phyloP scores from a whole-genome alignment of 2,888 invertebrate genomes.

The Caenorhabditis sulstoni region DNA sequence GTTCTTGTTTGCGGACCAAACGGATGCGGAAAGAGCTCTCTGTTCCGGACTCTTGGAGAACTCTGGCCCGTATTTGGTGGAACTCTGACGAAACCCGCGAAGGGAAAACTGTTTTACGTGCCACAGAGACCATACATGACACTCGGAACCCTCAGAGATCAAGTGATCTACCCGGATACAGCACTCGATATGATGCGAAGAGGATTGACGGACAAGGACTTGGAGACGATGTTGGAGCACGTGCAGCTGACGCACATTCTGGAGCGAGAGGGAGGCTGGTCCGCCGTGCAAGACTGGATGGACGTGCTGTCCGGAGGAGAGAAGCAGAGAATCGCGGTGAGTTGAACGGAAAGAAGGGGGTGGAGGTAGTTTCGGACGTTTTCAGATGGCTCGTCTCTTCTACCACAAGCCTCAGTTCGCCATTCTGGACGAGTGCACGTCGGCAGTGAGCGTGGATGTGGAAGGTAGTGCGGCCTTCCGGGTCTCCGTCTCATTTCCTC shows the following conservation, averaged over 20 bases:
- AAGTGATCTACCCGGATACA: conserved; percentile 92
- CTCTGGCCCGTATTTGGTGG: conserved; percentile 83
- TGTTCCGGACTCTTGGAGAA: conserved; percentile 83
- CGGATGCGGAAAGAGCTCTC: conserved; percentile 83
- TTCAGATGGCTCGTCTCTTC: conserved; percentile 81
- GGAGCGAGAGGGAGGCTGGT: conserved; percentile 81
- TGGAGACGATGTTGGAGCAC: conserved; percentile 87
- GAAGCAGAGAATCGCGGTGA: conserved; percentile 84
- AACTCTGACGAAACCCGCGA: conserved; percentile 91
- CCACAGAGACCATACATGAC: conserved; percentile 96
- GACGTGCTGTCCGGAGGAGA: conserved; percentile 83
- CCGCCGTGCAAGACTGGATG: conserved; percentile 90
- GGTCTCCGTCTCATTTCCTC: conserved; percentile 64
- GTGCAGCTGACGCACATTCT: conserved; percentile 70
- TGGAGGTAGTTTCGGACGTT: background rate
- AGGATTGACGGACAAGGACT: conserved; percentile 86
- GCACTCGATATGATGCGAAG: conserved; percentile 86
- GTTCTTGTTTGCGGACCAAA: conserved; percentile 83
- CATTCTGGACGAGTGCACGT: conserved; percentile 83
- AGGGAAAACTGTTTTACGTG: conserved; percentile 95
- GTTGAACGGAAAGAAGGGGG: background rate
- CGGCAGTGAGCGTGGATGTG: conserved; percentile 83
- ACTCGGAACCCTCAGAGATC: conserved; percentile 92
- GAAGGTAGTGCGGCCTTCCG: no score
- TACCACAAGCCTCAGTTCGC: conserved; percentile 82